These are phyloP conservation scores for Schlechtendalia chinensis DNA, from an alignment of 1,140 invertebrate species.

Conservation along the genomic window DNA sequence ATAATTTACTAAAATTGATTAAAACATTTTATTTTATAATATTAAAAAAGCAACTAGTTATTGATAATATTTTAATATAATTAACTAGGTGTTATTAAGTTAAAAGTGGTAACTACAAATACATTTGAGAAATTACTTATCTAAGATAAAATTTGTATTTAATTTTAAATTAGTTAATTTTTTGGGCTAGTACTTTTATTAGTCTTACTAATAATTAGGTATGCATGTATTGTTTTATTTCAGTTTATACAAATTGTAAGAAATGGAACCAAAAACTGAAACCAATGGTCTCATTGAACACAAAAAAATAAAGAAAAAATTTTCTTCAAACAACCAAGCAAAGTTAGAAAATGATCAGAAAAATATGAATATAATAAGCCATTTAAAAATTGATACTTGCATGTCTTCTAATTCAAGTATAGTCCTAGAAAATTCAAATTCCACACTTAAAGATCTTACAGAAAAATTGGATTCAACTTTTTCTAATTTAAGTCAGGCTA, in stretches of 20 bases:
- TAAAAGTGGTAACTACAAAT: too few relatives aligned
- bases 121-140: too few relatives aligned
- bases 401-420: not conserved
- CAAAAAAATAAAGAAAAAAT: not conserved
- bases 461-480: not conserved
- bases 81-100: too few relatives aligned
- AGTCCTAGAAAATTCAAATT: conserved; percentile 5
- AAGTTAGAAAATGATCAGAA: not conserved
- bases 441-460: not conserved
- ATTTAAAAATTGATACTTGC: not conserved
- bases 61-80: too few relatives aligned
- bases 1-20: too few relatives aligned
- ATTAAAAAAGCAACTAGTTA: too few relatives aligned
- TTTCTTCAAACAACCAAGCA: not conserved
- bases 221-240: not conserved
- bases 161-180: too few relatives aligned
- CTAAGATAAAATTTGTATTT: too few relatives aligned
- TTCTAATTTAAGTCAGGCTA: not conserved
- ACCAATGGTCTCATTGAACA: not conserved
- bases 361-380: not conserved
- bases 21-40: too few relatives aligned
- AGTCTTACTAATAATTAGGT: not conserved
- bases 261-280: conserved; percentile 7
- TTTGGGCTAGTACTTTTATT: too few relatives aligned
- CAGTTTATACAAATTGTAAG: not conserved